Percentiles rank a stretch among this genome's conserved stretches.
phyloP scores from a whole-genome alignment of 2,888 invertebrate genomes.

The Hyposoter didymator region DNA sequence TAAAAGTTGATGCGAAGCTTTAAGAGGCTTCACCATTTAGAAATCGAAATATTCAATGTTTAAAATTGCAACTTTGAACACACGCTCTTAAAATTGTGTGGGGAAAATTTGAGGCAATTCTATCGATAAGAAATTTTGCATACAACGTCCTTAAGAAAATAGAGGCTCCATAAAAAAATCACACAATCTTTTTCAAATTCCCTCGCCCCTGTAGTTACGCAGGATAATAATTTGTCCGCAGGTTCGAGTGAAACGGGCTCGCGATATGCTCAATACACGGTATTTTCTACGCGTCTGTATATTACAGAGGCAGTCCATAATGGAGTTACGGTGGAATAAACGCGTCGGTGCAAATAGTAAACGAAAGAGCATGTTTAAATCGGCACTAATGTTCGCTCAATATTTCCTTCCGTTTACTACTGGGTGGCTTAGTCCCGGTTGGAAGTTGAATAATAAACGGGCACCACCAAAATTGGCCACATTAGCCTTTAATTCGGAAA shows the following conservation, averaged over 20 bases:
- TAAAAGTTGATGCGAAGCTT: no score
- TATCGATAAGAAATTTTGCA: no score
- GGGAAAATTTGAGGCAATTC: no score
- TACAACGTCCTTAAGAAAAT: no score
- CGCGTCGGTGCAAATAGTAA: slow-evolving; percentile 11
- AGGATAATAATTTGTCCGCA: background rate
- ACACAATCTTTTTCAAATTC: background rate
- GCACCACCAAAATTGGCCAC: background rate
- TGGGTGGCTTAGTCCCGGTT: background rate
- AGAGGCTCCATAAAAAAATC: background rate
- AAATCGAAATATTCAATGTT: no score
- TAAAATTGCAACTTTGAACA: no score
- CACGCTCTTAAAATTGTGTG: no score
- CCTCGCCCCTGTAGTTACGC: slow-evolving; percentile 2
- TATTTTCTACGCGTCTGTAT: background rate
- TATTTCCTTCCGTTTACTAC: slow-evolving; percentile 7
- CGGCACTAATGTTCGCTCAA: background rate
- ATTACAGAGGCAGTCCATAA: background rate
- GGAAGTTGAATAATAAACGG: background rate
- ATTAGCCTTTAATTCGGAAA: background rate
- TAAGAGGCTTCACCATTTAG: no score
- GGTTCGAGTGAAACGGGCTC: slow-evolving; percentile 40
- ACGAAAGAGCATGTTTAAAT: background rate
- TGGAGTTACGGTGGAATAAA: background rate
- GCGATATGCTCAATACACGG: background rate